A percentile compares a stretch with the other conserved stretches of the same genome.
Conservation (phyloP, 2,888 invertebrate species). For the Diploptera punctata region DNA sequence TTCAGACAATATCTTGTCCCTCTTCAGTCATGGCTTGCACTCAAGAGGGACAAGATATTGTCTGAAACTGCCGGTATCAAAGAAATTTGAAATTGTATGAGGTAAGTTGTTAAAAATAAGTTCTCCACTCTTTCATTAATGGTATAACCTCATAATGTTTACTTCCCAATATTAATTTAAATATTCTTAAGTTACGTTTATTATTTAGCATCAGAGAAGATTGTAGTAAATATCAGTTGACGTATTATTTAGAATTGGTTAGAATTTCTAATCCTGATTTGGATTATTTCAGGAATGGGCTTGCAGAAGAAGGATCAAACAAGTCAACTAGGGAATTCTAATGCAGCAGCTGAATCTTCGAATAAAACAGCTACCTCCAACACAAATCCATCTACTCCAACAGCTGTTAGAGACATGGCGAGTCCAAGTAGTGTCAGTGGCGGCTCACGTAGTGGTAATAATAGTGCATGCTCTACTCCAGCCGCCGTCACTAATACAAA, state of each 20-base stretch:
- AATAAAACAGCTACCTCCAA: neutral
- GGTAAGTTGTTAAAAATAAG: no score
- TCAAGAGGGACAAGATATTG: no score
- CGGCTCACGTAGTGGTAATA: constrained; percentile 37
- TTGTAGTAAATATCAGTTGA: no score
- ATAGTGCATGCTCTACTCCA: constrained; percentile 37
- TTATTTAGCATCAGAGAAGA: no score
- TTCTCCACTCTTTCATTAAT: no score
- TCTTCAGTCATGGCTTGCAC: no score
- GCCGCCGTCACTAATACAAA: constrained; percentile 17
- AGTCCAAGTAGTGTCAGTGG: constrained; percentile 36
- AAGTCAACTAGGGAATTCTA: neutral
- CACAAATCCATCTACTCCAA: constrained; percentile 15
- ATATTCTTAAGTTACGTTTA: no score
- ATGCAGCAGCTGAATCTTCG: constrained; percentile 1
- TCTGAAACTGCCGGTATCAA: no score
- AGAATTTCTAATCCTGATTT: neutral
- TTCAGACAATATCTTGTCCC: no score
- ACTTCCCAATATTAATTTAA: no score
- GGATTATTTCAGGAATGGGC: constrained; percentile 8
- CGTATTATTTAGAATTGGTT: neutral
- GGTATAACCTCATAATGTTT: no score
- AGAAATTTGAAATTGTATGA: no score
- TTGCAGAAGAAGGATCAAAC: constrained; percentile 21
- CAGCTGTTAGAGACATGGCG: constrained; percentile 5